Conservation (phyloP, 2,113 vertebrate genomes). For the Semnornis frantzii region DNA sequence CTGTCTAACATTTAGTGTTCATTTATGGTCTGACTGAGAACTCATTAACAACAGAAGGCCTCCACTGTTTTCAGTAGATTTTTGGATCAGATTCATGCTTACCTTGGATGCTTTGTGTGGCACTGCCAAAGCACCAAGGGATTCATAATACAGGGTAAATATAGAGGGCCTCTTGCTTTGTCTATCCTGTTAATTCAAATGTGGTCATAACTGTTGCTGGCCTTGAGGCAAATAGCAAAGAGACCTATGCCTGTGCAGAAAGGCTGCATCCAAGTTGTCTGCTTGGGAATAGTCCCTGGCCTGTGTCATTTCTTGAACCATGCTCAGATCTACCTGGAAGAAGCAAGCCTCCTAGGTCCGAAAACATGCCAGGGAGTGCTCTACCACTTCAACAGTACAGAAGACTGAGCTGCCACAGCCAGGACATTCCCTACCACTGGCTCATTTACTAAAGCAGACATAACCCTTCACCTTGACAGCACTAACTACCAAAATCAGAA, state of each 20-base stretch:
- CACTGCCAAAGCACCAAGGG: not conserved
- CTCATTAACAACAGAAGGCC: not conserved
- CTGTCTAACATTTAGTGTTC: not conserved
- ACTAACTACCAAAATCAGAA: not conserved
- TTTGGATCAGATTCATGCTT: slow-evolving; percentile 23
- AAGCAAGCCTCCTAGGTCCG: not conserved
- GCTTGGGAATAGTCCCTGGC: not conserved
- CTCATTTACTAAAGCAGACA: not conserved
- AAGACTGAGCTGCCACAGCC: not conserved
- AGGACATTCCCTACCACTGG: not conserved
- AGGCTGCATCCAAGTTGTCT: no score
- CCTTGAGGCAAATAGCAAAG: not conserved
- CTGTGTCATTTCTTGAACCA: not conserved
- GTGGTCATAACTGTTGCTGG: not conserved
- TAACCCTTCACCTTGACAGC: not conserved
- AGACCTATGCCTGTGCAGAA: not conserved
- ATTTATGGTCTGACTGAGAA: not conserved
- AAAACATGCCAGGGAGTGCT: not conserved
- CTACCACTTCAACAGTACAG: accelerated
- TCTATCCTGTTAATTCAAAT: not conserved
- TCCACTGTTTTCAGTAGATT: not conserved
- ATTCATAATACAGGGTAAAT: not conserved
- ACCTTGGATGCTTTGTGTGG: not conserved
- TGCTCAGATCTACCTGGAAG: not conserved
- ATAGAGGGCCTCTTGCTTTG: not conserved